Conservation (phyloP, 2,113 vertebrate genomes). For the Trinectes maculatus region DNA sequence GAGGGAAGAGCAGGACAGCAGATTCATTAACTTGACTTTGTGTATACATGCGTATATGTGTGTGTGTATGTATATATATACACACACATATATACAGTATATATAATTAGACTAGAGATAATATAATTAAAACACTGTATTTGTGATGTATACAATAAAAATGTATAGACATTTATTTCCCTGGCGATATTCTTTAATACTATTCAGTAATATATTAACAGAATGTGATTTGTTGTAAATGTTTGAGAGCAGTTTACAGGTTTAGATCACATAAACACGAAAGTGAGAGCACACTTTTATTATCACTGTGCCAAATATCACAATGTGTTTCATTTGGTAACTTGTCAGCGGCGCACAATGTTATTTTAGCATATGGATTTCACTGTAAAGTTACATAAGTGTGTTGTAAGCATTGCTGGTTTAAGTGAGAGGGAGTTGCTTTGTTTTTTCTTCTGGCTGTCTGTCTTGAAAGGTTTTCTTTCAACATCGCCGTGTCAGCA, state of each 20-base stretch:
- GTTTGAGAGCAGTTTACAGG: neutral
- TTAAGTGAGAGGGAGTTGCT: neutral
- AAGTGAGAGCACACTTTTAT: neutral
- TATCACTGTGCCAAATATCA: neutral
- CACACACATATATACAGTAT: neutral
- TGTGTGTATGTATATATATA: too few relatives aligned
- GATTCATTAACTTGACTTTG: slow-evolving; percentile 19
- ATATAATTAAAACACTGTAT: neutral
- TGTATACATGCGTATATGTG: too few relatives aligned
- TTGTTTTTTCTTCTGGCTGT: neutral
- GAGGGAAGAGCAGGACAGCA: slow-evolving; percentile 66
- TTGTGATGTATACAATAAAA: too few relatives aligned
- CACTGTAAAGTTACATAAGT: neutral
- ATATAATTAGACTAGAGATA: slow-evolving; percentile 5
- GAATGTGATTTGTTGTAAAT: too few relatives aligned
- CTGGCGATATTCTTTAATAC: too few relatives aligned
- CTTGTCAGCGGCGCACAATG: neutral
- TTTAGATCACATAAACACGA: neutral
- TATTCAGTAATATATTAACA: too few relatives aligned
- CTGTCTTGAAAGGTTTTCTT: slow-evolving; percentile 15
- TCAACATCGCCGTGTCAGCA: slow-evolving; percentile 24
- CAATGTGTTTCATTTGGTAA: neutral
- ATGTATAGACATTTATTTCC: too few relatives aligned
- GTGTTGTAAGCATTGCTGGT: neutral
- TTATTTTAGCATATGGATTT: neutral